Percentiles rank a stretch among this genome's conserved stretches.
Evolutionary conservation across 2,888 invertebrate species (phyloP).

Genomic region (Erebia palarica): DNA sequence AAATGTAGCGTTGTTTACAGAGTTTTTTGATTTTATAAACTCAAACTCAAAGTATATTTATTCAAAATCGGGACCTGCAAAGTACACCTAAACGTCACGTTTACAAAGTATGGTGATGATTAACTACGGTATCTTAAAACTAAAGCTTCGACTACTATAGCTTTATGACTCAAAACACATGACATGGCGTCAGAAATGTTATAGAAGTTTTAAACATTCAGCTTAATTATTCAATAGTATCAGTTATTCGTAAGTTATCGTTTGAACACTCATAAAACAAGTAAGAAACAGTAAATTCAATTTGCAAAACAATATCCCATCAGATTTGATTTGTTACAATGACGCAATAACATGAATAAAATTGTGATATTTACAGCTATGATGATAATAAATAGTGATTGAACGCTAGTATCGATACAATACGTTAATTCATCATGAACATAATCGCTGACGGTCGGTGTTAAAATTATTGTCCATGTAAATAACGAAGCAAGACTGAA

Average conservation of each 20-base stretch:
- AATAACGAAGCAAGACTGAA: constrained; percentile 76
- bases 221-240: no score
- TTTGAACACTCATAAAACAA: not conserved
- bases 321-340: constrained; percentile 26
- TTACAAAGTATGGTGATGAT: no score
- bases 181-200: no score
- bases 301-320: constrained; percentile 4
- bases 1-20: no score
- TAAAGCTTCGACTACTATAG: no score
- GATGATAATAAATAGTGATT: constrained; percentile 31
- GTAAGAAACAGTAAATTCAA: not conserved
- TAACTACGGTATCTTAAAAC: no score
- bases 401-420: constrained; percentile 28
- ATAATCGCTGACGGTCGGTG: constrained; percentile 24
- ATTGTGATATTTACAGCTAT: constrained; percentile 39
- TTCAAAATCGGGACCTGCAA: no score
- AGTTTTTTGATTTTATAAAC: no score
- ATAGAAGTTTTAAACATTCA: no score
- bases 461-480: constrained; percentile 64
- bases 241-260: not conserved
- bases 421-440: constrained; percentile 32
- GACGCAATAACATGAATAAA: constrained; percentile 28
- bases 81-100: no score
- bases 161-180: no score
- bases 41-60: no score